A percentile compares a stretch with the other conserved stretches of the same genome.
Evolutionary conservation across 2,888 invertebrate species (phyloP).

Genomic region (Acronicta leporina): DNA sequence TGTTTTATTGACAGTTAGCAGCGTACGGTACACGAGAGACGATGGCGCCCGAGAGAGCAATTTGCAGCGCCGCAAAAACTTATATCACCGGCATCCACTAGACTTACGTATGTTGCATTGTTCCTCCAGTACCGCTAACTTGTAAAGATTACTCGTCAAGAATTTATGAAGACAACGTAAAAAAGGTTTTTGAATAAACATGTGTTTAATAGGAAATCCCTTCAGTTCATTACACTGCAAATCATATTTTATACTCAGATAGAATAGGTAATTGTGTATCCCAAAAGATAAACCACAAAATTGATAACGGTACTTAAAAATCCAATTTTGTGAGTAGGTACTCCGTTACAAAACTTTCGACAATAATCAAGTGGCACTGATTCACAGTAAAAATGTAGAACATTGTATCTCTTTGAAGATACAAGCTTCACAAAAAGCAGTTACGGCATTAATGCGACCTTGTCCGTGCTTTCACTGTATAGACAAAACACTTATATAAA

Average conservation of each 20-base stretch:
- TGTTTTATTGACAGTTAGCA: constrained; percentile 76
- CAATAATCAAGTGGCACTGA: constrained; percentile 48
- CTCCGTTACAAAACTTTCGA: constrained; percentile 39
- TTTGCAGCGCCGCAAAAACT: constrained; percentile 75
- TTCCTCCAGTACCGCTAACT: constrained; percentile 50
- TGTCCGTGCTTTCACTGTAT: constrained; percentile 54
- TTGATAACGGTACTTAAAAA: constrained; percentile 49
- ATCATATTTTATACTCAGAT: constrained; percentile 16
- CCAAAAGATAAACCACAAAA: constrained; percentile 41
- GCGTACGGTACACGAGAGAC: constrained; percentile 61
- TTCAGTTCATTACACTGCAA: constrained; percentile 31
- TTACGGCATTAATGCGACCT: constrained; percentile 41
- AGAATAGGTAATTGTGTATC: constrained; percentile 30
- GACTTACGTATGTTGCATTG: constrained; percentile 54
- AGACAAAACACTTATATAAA: constrained; percentile 51
- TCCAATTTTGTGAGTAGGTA: constrained; percentile 44
- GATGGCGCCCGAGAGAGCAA: constrained; percentile 72
- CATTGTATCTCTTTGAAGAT: constrained; percentile 30
- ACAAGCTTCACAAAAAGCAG: constrained; percentile 30
- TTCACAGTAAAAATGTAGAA: constrained; percentile 44
- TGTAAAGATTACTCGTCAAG: constrained; percentile 31
- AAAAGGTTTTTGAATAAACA: constrained; percentile 34
- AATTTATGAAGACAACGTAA: constrained; percentile 1
- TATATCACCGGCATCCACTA: constrained; percentile 58
- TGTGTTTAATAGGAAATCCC: constrained; percentile 25